Base-by-base conservation (phyloP, 2,797 vertebrate species). In the Gadopsis marmoratus region DNA sequence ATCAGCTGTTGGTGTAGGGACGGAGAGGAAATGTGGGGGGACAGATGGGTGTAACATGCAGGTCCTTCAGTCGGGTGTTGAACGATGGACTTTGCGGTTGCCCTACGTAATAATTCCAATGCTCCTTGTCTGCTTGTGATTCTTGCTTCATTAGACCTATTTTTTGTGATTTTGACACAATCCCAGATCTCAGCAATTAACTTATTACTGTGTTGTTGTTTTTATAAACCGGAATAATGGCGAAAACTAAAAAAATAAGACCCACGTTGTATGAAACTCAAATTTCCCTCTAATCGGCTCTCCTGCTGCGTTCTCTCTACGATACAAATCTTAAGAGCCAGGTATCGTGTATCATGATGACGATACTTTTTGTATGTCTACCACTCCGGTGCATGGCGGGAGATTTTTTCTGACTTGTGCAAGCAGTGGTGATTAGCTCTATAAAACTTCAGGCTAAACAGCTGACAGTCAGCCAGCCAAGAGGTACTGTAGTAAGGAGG, bases 351-450 rank as follows among this genome's bases (percentile, higher is more conserved):
- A 69, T 69, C 48, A 43, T 33, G 50, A 66, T 26, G 48, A 69
- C 33, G 78, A 29, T 71, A 55, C 65, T 78, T 78, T 74, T 60
- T 79, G 63, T 66, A 61, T 48, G 54, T 73, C 62, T 72, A 68
- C 54, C 76, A 43, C 56, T 86, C 75, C 79, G 63, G 71, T 78
- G 56, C 56, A 51, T 33, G 55, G 62, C n/a, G 31, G 17, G 48
- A 85, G 71, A 91, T 90, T 86, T 83, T 88, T 86, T 85, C 62
- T 2, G 47, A 85, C 86, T 82, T 80, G 75, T 85, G 85, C 84
- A 91, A 91, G 91, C 85, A 75, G 76, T 68, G 68, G 81, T 91
- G 88, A 93, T 92, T 90, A 88, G 78, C 61, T 76, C 68, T 71
- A 86, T 88, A 83, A 91, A 90, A 91, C 84, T 89, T 83, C 50